These are phyloP conservation scores for Zapornia atra DNA, from an alignment of 2,113 vertebrate genomes.

Conservation along the genomic window DNA sequence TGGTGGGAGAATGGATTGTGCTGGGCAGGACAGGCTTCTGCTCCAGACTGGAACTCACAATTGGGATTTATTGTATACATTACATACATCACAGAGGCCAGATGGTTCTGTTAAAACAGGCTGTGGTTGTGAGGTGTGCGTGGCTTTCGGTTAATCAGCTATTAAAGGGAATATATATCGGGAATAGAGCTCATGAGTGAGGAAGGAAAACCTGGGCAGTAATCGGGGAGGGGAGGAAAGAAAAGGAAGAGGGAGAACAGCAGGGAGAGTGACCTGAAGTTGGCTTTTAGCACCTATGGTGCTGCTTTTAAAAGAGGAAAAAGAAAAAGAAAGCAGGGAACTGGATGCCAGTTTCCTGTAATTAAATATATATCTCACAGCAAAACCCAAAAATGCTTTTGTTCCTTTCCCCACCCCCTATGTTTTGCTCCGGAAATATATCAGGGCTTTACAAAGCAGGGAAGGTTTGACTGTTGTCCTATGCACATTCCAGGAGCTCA, in stretches of 20 bases:
- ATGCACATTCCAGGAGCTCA: fast-evolving
- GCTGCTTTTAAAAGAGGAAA: neutral
- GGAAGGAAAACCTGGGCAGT: neutral
- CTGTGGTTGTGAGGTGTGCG: conserved; percentile 25
- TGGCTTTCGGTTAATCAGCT: conserved; percentile 39
- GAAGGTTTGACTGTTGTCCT: neutral
- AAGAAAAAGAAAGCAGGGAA: neutral
- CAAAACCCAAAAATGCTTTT: neutral
- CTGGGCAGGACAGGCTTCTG: neutral
- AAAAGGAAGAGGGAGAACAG: neutral
- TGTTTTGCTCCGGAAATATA: neutral
- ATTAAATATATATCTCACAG: neutral
- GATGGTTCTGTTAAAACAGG: conserved; percentile 18
- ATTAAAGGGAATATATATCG: conserved; percentile 32
- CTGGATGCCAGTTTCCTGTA: neutral
- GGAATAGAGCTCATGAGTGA: neutral
- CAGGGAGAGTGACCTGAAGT: neutral
- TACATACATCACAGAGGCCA: conserved; percentile 2
- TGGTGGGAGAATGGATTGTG: neutral
- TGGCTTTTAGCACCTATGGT: neutral
- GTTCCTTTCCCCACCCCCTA: too few species aligned
- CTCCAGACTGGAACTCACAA: neutral
- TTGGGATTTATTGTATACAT: neutral
- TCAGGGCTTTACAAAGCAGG: neutral
- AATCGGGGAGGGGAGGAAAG: neutral